These are phyloP conservation scores for Empis livida DNA, from an alignment of 2,888 invertebrate genomes.

Conservation along the genomic window DNA sequence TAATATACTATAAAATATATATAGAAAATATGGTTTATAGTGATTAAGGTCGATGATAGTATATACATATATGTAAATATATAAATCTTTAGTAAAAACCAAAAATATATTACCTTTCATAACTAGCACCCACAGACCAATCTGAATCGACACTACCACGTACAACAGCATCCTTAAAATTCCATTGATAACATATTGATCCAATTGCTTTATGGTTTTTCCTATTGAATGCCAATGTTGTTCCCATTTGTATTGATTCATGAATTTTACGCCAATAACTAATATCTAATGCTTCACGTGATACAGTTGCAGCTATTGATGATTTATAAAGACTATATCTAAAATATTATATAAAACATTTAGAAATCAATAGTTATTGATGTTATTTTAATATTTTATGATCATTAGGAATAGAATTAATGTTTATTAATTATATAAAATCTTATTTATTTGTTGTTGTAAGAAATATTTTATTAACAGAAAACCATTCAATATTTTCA, in stretches of 20 bases:
- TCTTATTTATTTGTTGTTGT: too few relatives aligned
- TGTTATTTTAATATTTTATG: too few relatives aligned
- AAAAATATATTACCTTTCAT: slow-evolving; percentile 27
- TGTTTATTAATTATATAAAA: too few relatives aligned
- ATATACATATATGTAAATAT: too few relatives aligned
- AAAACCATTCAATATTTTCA: too few relatives aligned
- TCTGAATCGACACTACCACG: slow-evolving; percentile 32
- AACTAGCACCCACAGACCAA: slow-evolving; percentile 31
- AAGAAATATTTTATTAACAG: too few relatives aligned
- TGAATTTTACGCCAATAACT: slow-evolving; percentile 34
- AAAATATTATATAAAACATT: not conserved
- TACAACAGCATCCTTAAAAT: slow-evolving; percentile 25
- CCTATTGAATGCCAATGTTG: slow-evolving; percentile 18
- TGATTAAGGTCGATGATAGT: too few relatives aligned
- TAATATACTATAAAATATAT: too few relatives aligned
- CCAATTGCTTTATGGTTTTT: slow-evolving; percentile 26
- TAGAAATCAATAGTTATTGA: not conserved
- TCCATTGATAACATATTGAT: slow-evolving; percentile 31
- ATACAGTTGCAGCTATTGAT: slow-evolving; percentile 26
- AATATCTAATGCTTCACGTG: slow-evolving; percentile 27
- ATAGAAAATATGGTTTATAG: too few relatives aligned
- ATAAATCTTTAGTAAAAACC: too few relatives aligned
- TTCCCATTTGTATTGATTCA: slow-evolving; percentile 29
- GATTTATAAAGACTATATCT: slow-evolving; percentile 26
- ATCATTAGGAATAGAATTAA: too few relatives aligned